These are phyloP conservation scores for Adrianichthys oophorus DNA, from an alignment of 2,797 vertebrate genomes.

Conservation along the genomic window DNA sequence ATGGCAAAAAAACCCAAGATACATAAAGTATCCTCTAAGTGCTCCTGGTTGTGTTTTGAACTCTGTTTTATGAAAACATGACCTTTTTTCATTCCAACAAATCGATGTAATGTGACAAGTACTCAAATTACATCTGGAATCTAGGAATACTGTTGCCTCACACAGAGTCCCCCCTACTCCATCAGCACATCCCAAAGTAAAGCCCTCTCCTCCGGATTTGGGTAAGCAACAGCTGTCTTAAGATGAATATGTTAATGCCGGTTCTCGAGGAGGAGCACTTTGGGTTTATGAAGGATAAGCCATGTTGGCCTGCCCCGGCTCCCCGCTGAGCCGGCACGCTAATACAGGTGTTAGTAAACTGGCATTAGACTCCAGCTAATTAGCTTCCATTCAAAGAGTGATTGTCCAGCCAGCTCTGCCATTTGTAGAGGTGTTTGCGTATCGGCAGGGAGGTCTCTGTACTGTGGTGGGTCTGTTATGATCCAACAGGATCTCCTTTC, in stretches of 20 bases:
- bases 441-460: conserved; percentile 82
- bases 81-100: background rate
- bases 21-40: no score
- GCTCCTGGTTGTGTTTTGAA: no score
- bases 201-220: conserved; percentile 77
- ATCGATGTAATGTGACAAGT: background rate
- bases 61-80: no score
- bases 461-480: conserved; percentile 89
- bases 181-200: conserved; percentile 59
- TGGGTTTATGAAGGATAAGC: conserved; percentile 92
- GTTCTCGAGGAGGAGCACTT: conserved; percentile 69
- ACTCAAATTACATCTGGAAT: background rate
- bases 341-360: conserved; percentile 97
- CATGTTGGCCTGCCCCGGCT: conserved; percentile 85
- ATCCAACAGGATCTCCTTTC: conserved; percentile 73
- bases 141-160: background rate
- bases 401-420: conserved; percentile 79
- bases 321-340: conserved; percentile 82
- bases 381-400: conserved; percentile 81
- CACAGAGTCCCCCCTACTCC: background rate
- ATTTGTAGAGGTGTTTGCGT: conserved; percentile 83
- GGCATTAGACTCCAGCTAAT: conserved; percentile 86
- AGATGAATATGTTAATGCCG: conserved; percentile 90
- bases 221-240: conserved; percentile 86
- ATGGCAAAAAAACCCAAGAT: no score